Evolutionary conservation across 2,797 vertebrate species (phyloP).

Genomic region (Cygnus olor): DNA sequence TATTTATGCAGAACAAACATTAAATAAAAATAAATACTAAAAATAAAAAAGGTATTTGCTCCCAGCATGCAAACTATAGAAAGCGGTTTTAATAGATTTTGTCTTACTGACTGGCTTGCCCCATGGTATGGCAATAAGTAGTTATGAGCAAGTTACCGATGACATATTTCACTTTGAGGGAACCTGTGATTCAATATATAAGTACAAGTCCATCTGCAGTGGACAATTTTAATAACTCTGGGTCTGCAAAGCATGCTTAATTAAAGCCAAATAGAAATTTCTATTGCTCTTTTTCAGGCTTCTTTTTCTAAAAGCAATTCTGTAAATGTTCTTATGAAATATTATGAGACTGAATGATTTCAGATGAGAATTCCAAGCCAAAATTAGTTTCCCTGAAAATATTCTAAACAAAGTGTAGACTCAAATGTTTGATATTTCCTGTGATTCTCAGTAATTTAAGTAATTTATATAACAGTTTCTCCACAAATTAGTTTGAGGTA

Average conservation of each 20-base stretch:
- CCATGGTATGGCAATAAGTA: neutral
- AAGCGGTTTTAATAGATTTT: neutral
- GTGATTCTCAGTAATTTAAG: neutral
- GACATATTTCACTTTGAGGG: neutral
- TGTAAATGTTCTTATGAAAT: neutral
- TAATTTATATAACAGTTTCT: neutral
- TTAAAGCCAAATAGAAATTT: slow-evolving; percentile 21
- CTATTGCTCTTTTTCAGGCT: neutral
- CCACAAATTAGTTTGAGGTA: neutral
- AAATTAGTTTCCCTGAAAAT: neutral
- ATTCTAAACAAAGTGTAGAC: neutral
- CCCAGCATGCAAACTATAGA: neutral
- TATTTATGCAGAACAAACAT: neutral
- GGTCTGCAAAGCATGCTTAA: neutral
- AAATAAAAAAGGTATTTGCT: neutral
- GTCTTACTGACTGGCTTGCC: neutral
- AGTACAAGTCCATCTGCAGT: neutral
- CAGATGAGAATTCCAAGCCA: neutral
- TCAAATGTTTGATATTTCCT: neutral
- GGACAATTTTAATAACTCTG: slow-evolving; percentile 11
- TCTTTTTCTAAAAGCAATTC: neutral
- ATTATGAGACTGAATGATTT: neutral
- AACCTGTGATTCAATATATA: neutral
- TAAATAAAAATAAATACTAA: neutral
- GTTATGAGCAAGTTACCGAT: neutral